A percentile compares a stretch with the other conserved stretches of the same genome.
phyloP scores from a whole-genome alignment of 2,113 vertebrate genomes.

The Paraplagusia blochii region DNA sequence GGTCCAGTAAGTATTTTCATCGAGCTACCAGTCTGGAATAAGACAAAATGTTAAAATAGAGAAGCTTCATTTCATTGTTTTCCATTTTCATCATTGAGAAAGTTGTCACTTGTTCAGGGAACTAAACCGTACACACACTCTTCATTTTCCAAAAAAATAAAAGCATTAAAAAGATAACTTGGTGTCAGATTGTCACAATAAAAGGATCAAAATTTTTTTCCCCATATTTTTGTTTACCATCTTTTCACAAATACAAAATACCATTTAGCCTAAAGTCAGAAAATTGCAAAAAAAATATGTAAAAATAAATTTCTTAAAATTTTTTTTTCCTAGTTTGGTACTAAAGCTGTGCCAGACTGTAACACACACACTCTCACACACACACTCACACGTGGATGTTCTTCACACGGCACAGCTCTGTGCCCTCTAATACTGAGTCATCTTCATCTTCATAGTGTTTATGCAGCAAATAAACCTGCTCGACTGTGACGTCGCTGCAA shows the following conservation, averaged over 20 bases:
- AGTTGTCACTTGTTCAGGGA: neutral
- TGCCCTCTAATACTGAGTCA: neutral
- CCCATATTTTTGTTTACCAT: conserved; percentile 17
- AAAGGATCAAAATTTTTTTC: conserved; percentile 23
- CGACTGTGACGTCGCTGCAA: neutral
- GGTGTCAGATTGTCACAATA: conserved; percentile 22
- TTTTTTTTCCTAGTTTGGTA: conserved; percentile 3
- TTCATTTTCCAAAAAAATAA: neutral
- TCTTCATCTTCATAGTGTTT: neutral
- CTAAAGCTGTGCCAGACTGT: neutral
- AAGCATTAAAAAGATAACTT: neutral
- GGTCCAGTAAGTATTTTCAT: too few species aligned
- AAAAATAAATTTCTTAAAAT: neutral
- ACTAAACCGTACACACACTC: neutral
- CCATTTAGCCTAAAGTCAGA: neutral
- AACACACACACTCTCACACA: conserved; percentile 2
- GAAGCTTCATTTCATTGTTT: neutral
- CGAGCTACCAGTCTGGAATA: neutral
- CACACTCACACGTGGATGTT: neutral
- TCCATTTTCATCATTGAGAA: neutral
- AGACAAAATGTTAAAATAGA: neutral
- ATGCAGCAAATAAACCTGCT: neutral
- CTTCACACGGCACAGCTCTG: neutral
- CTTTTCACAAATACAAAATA: conserved; percentile 12
- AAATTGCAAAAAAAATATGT: neutral